Evolutionary conservation across 2,888 invertebrate genomes (phyloP), one percentile per base, ranked within the genome.

Genomic region (Frankliniella fusca): DNA sequence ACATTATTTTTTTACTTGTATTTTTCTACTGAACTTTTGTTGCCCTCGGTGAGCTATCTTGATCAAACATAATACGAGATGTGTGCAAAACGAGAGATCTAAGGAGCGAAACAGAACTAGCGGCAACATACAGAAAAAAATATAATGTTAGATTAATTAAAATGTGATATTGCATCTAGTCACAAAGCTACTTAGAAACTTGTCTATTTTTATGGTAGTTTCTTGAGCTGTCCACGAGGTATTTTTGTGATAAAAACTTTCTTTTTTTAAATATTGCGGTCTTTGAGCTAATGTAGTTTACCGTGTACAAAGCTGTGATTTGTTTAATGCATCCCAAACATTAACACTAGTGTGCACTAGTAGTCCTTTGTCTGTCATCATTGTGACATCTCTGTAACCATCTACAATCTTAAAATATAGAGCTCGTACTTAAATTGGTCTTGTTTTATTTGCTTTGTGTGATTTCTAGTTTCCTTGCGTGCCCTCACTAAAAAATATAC

Each of bases 281-380:
- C 27, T 23, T 76, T 23, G 38, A 76, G 70, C 70, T 76, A 76
- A 7, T 76, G 70, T 76, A 76, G 70, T 76, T 23, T 76, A 76
- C 70, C 27, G 70, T 76, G 70, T 76, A 76, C 70, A 76, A 76
- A 76, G 70, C 70, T 76, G 70, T 76, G 70, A 76, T 76, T 76
- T 70, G 2, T 76, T 23, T 76, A 27, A 76, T 27, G 70, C 70
- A 76, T 76, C 70, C 70, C 70, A 23, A 76, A 23, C 23, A 76
- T 76, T 76, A 76, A 76, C 70, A 76, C 27, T 12, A 76, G 70
- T 76, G 70, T 76, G 70, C 70, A 23, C 23, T 12, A 76, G 70
- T 76, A 76, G 18, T 54, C 54, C 54, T 76, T 76, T 76, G 70
- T 76, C 70, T 12, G 27, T 23, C 70, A 76, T 9, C 70, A 76